Base-by-base conservation (phyloP, 1,140 invertebrate genomes). In the Drosophila chauvacae region DNA sequence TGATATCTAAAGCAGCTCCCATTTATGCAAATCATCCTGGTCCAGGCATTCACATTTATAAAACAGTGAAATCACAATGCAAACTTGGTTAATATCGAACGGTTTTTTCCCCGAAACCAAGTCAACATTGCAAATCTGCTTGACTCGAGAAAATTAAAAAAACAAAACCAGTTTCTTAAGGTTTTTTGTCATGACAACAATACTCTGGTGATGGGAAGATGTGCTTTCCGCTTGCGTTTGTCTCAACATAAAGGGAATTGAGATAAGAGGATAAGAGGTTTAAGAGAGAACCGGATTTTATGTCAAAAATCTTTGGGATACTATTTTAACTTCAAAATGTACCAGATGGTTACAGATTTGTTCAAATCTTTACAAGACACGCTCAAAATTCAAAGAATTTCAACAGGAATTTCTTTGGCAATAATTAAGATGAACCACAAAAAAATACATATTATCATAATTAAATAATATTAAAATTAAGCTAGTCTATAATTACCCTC, bases 61-160 rank as follows among this genome's bases (percentile, higher is more conserved):
- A 71, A 71, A 72, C n/a, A 59, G 37, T 72, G 69, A 71, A 72
- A 71, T 72, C 69, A 72, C 69, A 72, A 11, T 51, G 66, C 44
- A 59, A 72, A 72, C 65, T 41, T 48, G 28, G 66, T 50, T 37
- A 50, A 68, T 58, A 59, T 72, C 37, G 45, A 71, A 59, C 66
- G 53, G 65, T 71, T 72, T 71, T 72, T 72, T 72, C 66, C 53
- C 9, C 66, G 53, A 72, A 72, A 42, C 53, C 53, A 72, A 72
- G 69, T 60, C 69, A 72, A 71, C 69, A 60, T 72, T 71, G 69
- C 69, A 72, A 72, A 72, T 72, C 37, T 71, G 45, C 60, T 50
- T 53, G 53, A 30, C 3, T 23, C 23, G 30, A 72, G 55, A 60
- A 59, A 70, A 66, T 39, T 39, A 55, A 68, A 39, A 39, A 72